A percentile compares a stretch with the other conserved stretches of the same genome.
phyloP scores from a whole-genome alignment of 1,140 invertebrate species.

The Chionoecetes opilio region DNA sequence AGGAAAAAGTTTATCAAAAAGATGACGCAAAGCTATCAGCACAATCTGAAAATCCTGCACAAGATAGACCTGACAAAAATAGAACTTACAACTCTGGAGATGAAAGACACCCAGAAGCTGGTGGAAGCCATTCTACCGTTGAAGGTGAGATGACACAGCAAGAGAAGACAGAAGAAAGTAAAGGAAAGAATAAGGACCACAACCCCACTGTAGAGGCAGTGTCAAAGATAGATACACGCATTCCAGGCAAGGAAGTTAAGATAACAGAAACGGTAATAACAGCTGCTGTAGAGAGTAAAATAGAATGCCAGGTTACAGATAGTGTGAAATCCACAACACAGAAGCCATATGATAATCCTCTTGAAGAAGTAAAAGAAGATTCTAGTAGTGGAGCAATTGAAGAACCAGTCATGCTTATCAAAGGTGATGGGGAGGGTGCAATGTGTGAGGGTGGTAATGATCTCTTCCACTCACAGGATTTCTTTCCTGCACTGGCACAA shows the following conservation, averaged over 20 bases:
- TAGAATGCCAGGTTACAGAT: no score
- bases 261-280: neutral
- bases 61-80: neutral
- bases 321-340: neutral
- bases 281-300: no score
- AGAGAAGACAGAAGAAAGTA: neutral
- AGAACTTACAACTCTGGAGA: neutral
- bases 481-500: neutral
- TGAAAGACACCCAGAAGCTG: neutral
- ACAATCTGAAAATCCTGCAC: neutral
- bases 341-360: constrained; percentile 14
- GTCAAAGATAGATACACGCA: neutral
- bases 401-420: constrained; percentile 89
- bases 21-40: constrained; percentile 15
- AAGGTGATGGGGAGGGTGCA: constrained; percentile 89
- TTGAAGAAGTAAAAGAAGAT: neutral
- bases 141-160: neutral
- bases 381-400: constrained; percentile 86
- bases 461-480: constrained; percentile 33
- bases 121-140: neutral
- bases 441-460: constrained; percentile 89
- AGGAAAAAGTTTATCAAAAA: neutral
- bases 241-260: neutral
- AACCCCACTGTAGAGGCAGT: neutral
- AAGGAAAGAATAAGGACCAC: neutral